Evolutionary conservation across 2,113 vertebrate species (phyloP), one percentile per base, ranked within the genome.

Genomic region (Callorhinus ursinus): DNA sequence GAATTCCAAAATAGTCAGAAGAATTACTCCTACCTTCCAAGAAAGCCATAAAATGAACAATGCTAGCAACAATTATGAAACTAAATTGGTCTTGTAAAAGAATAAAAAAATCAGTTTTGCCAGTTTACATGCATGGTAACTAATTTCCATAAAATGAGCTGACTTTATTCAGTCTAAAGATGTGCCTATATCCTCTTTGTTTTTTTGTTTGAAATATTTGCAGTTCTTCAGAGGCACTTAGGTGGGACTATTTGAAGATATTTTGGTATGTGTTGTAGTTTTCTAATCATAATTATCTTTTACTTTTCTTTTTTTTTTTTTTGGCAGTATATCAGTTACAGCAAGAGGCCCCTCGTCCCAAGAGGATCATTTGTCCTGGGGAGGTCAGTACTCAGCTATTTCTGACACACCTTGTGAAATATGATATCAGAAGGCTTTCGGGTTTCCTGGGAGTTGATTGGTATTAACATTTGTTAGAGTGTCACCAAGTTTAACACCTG

Each of bases 291-390:
- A 93, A 97, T 95, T 31, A n/a, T 51, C 81, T 97, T 63, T 24
- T 31, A n/a, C 65, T 24, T 31, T 65, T 63, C 4, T 98, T 97
- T 98, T 98, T 91, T 33, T 99, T 98, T 99, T 69, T 98, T 76
- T 57, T 98, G 96, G 97, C 99, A 99, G 99, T 99, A 97, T 99
- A 99, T 99, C 99, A 99, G 97, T 98, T 99, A 93, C 99, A 99
- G 98, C 99, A 99, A 98, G 99, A 99, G 97, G 99, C 99, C 8
- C 99, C 99, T 19, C 99, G 99, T 96, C 99, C 99, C 98, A 99
- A 99, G 99, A 99, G 99, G 99, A 99, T 99, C 97, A 99, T 99
- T 93, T 99, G 99, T 99, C 99, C 99, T 97, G 99, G 98, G 96
- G 99, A 99, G 99, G 99, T 99, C 96, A 99, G 99, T 99, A 95